Evolutionary conservation across 2,888 invertebrate genomes (phyloP), one percentile per base, ranked within the genome.

Genomic region (Adelphocoris suturalis): DNA sequence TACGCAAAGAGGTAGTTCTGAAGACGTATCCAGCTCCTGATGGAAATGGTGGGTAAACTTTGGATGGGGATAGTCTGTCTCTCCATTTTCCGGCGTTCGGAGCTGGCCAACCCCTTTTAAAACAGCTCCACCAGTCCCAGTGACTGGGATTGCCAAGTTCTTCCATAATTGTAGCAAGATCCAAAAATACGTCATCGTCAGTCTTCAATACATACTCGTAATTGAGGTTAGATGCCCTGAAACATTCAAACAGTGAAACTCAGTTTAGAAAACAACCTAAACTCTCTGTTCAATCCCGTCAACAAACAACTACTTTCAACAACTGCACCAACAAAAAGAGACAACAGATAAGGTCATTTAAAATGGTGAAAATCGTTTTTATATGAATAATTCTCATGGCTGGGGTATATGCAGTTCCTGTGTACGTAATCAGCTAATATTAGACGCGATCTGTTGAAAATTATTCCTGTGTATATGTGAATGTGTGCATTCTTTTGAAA

Each of bases 161-260:
- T 19, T 90, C 90, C 61, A 89, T 68, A 3, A 92, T 90, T 55
- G 89, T 68, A 37, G 81, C 75, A 2, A 92, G 88, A 90, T 92
- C 91, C 16, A 92, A 55, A 86, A 92, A 92, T n/a, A 91, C 91
- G 87, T 92, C 92, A 90, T 92, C 92, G 91, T 92, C 92, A 0
- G 92, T 92, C 90, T 92, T 92, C 89, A 92, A 80, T 0, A 92
- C 19, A 57, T 91, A 92, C 14, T 90, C 57, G 57, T 91, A 92
- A 0, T 90, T 55, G 7, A 91, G 88, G 13, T 82, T 87, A 47
- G 84, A 52, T 47, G 90, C 91, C 92, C 92, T 92, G 90, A 68
- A 90, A n/a, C n/a, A 61, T n/a, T n/a, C n/a, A n/a, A n/a, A n/a
- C n/a, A 68, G n/a, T 12, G 68, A 68, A 23, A 68, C 23, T 23